These are phyloP conservation scores for Lasioglossum figueresi DNA, from an alignment of 2,888 invertebrate genomes.

Conservation along the genomic window DNA sequence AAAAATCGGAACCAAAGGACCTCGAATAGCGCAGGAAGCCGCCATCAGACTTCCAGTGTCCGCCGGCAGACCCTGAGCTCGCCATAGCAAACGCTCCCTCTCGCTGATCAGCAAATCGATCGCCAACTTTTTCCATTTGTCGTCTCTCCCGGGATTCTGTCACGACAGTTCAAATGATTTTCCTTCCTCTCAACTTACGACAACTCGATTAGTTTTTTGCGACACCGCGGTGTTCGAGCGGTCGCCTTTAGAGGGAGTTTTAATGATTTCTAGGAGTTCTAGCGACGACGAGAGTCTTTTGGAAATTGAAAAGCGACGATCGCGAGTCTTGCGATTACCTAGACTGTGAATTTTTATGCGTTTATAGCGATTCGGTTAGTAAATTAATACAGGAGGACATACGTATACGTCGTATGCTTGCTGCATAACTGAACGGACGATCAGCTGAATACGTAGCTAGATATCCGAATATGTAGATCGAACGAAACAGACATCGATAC, in stretches of 20 bases:
- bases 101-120: slow-evolving; percentile 85
- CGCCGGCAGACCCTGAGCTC: slow-evolving; percentile 92
- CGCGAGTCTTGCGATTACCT: too few relatives aligned
- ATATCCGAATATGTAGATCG: not conserved
- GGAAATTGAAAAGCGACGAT: not conserved
- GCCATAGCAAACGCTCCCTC: slow-evolving; percentile 93
- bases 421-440: too few relatives aligned
- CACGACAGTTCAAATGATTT: not conserved
- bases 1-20: slow-evolving; percentile 90
- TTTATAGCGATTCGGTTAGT: too few relatives aligned
- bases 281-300: not conserved
- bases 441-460: not conserved
- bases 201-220: not conserved
- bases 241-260: not conserved
- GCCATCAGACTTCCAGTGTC: slow-evolving; percentile 81
- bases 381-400: too few relatives aligned
- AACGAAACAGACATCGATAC: slow-evolving; percentile 41
- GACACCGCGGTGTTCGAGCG: not conserved
- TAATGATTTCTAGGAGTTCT: not conserved
- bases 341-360: too few relatives aligned
- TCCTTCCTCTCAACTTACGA: not conserved
- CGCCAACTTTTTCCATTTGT: slow-evolving; percentile 74
- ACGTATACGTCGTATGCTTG: too few relatives aligned
- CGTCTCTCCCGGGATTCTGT: slow-evolving; percentile 72
- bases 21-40: slow-evolving; percentile 81